Evolutionary conservation across 2,797 vertebrate genomes (phyloP), one percentile per base, ranked within the genome.

Genomic region (Echiichthys vipera): DNA sequence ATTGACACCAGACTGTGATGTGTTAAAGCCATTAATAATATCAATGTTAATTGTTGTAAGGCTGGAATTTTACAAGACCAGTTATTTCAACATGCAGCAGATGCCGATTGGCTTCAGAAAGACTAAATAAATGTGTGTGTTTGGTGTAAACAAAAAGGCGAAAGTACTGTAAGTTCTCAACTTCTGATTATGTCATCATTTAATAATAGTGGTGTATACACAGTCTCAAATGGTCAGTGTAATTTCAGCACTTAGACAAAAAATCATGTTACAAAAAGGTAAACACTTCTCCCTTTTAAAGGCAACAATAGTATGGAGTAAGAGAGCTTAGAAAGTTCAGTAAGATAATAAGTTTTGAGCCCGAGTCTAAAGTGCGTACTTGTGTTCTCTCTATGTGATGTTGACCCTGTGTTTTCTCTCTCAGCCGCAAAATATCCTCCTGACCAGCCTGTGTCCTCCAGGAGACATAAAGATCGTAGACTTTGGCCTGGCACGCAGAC

Each of bases 381-480:
- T 2, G 46, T 62, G 20, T 71, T 30, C 25, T 63, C 58, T 78
- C 64, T 37, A 15, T 17, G 2, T 17, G 18, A 62, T 15, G 37
- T 40, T 76, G 2, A 71, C 50, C 17, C 24, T 2, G 7, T 64
- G 18, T 20, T 59, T 67, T 68, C 10, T 46, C 9, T 42, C 32
- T 32, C 83, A 99, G 98, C 98, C 98, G 12, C 98, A 99, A 91
- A 99, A 99, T 85, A 99, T 99, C 69, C 94, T 99, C 75, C 89
- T 99, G 77, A 99, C 97, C 81, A 94, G 94, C 32, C 3, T 94
- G 77, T 94, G 77, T 65, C 97, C 98, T 73, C 94, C 96, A 24
- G 97, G 97, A 43, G 97, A 99, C 89, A 96, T 99, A 67, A 98
- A 98, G 93, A 97, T 99, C 27, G 97, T 99, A 25, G 97, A 99